Percentiles rank a stretch among this genome's conserved stretches.
These are phyloP conservation scores for Suillia variegata DNA, from an alignment of 2,888 invertebrate genomes.

Conservation along the genomic window DNA sequence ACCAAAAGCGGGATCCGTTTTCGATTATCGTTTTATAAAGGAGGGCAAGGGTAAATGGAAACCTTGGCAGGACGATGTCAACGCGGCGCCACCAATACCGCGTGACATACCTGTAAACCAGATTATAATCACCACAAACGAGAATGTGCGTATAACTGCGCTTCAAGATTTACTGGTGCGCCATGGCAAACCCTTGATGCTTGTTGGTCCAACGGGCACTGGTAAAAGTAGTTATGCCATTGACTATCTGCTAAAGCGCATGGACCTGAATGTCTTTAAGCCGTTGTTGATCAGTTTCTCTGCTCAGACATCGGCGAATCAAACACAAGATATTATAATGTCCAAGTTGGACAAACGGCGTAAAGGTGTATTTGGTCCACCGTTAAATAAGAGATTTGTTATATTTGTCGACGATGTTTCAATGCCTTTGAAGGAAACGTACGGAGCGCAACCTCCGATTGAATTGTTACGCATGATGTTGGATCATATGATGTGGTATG, in stretches of 20 bases:
- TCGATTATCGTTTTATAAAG: conserved; percentile 88
- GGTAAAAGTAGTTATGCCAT: conserved; percentile 91
- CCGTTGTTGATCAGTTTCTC: conserved; percentile 91
- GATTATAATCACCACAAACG: conserved; percentile 91
- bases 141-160: conserved; percentile 83
- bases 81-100: conserved; percentile 76
- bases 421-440: conserved; percentile 82
- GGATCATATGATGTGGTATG: conserved; percentile 90
- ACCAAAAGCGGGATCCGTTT: conserved; percentile 83
- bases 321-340: conserved; percentile 94
- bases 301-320: conserved; percentile 91
- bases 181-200: conserved; percentile 82
- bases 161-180: conserved; percentile 79
- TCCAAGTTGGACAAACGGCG: conserved; percentile 89
- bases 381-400: conserved; percentile 85
- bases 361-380: conserved; percentile 93
- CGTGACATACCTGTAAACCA: conserved; percentile 92
- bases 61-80: conserved; percentile 85
- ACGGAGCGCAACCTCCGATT: conserved; percentile 94
- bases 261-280: conserved; percentile 78
- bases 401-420: conserved; percentile 96
- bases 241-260: conserved; percentile 80
- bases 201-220: conserved; percentile 94
- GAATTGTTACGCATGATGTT: conserved; percentile 89
- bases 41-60: conserved; percentile 95